A percentile compares a stretch with the other conserved stretches of the same genome.
phyloP scores from a whole-genome alignment of 2,888 invertebrate species.

The Punctoribates punctum region DNA sequence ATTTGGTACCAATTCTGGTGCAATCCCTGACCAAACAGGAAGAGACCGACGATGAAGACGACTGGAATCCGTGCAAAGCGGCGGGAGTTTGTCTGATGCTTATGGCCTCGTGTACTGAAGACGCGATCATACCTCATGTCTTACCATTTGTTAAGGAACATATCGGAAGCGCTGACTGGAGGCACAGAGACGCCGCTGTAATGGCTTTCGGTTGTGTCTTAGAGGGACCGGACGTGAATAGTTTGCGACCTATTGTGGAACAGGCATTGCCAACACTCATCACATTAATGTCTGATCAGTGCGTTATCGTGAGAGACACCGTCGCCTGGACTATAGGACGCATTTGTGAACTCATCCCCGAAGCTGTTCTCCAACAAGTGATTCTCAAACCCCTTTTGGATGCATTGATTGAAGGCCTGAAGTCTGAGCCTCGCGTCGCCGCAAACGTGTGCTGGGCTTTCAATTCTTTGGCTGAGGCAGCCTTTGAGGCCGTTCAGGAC shows the following conservation, averaged over 20 bases:
- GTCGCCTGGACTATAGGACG: conserved; percentile 98
- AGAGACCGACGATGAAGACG: conserved; percentile 95
- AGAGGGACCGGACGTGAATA: conserved; percentile 81
- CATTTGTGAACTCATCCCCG: conserved; percentile 94
- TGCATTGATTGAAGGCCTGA: conserved; percentile 65
- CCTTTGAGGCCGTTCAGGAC: conserved; percentile 75
- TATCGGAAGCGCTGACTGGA: conserved; percentile 88
- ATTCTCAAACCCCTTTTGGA: conserved; percentile 69
- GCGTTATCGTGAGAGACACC: conserved; percentile 92
- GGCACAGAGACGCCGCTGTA: conserved; percentile 88
- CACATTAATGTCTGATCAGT: conserved; percentile 85
- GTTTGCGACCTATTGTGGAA: conserved; percentile 87
- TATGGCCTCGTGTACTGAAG: conserved; percentile 93
- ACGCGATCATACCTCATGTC: conserved; percentile 90
- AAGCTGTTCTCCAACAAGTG: conserved; percentile 82
- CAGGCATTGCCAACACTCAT: conserved; percentile 96
- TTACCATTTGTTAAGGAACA: conserved; percentile 93
- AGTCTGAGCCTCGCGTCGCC: conserved; percentile 92
- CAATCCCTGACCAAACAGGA: conserved; percentile 93
- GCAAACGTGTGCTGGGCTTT: conserved; percentile 99
- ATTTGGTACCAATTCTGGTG: conserved; percentile 87
- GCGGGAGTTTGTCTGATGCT: conserved; percentile 98
- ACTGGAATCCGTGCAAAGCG: conserved; percentile 99
- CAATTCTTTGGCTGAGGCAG: conserved; percentile 91
- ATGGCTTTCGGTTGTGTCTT: conserved; percentile 93